Evolutionary conservation across 2,888 invertebrate species (phyloP), one percentile per base, ranked within the genome.

Genomic region (Coenonympha arcania): DNA sequence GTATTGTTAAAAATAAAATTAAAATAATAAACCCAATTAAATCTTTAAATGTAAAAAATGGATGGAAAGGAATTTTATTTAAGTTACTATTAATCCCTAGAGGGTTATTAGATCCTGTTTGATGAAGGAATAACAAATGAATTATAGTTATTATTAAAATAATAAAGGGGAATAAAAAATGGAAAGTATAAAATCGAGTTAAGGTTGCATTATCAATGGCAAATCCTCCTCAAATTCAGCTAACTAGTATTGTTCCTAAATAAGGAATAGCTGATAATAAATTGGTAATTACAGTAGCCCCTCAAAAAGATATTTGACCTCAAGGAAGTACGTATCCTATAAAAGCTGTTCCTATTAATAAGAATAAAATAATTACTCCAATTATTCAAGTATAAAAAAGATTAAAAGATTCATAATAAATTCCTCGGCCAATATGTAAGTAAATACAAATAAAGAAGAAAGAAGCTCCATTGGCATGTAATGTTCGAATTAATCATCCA

Each of bases 211-310:
- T 91, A 75, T 90, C 89, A 13, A 93, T 90, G 0, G 90, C 89
- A 77, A 92, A 93, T 66, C 92, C 92, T 1, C 93, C 93, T 88
- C 92, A 93, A 64, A 93, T 77, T 89, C 92, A 93, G 77, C 88
- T 84, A 0, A 92, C 90, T 77, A 93, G 63, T 56, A 68, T 72
- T 50, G 68, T 75, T 9, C 92, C 92, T 78, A 92, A 64, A 59
- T 90, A 91, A 0, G 93, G 92, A 6, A 93, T 88, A 2, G 91
- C 91, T 0, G 93, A 92, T 55, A 93, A 54, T 62, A 93, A 63
- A 68, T 92, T 93, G 24, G 91, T 92, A 89, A 93, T 93, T n/a
- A 93, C 92, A 30, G 92, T 92, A 0, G 92, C 92, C 1, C 92
- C 92, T 88, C 93, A 93, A 72, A 91, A 93, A 1, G 92, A 93